Evolutionary conservation across 1,140 invertebrate species (phyloP), one percentile per base, ranked within the genome.

Genomic region (Copidosoma floridanum): DNA sequence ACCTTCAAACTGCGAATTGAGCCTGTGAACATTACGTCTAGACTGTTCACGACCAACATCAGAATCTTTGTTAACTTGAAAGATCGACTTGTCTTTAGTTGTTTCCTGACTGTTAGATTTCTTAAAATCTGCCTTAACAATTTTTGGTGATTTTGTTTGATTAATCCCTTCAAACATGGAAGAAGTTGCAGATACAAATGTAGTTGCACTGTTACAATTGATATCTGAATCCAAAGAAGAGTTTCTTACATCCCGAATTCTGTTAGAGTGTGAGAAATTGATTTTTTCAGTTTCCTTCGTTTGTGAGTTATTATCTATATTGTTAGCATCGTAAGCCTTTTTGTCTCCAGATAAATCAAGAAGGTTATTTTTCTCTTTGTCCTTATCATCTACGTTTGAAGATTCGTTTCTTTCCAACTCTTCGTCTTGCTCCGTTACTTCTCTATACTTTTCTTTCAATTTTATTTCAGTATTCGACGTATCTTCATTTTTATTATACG

Each of bases 1-100:
- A 63, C 61, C 61, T 63, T 55, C 44, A 38, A 44, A 54, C 4
- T 40, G 10, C 26, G 6, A 27, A 26, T 57, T 57, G 48, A 64
- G 38, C 40, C 60, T 58, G 29, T 29, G 40, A 53, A 56, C 56
- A 53, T 43, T 51, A 35, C 43, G 43, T 37, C 47, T 59, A 1
- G 21, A 51, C 3, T 38, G 11, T 24, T 65, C 55, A 14, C 60
- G 53, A 29, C 57, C 29, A 51, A 62, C 27, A 26, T 24, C 27
- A 43, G 35, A 37, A 11, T 41, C 23, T 43, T 57, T 57, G n/a
- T 50, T 62, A 38, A 2, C 12, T 57, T 52, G 8, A 51, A 57
- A 57, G 2, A 35, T 14, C 24, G 46, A 11, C 3, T 20, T 14
- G n/a, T n/a, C n/a, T n/a, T n/a, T n/a, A n/a, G n/a, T n/a, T 2